These are phyloP conservation scores for Stenotaenia linearis DNA, from an alignment of 2,888 invertebrate species.

Conservation along the genomic window DNA sequence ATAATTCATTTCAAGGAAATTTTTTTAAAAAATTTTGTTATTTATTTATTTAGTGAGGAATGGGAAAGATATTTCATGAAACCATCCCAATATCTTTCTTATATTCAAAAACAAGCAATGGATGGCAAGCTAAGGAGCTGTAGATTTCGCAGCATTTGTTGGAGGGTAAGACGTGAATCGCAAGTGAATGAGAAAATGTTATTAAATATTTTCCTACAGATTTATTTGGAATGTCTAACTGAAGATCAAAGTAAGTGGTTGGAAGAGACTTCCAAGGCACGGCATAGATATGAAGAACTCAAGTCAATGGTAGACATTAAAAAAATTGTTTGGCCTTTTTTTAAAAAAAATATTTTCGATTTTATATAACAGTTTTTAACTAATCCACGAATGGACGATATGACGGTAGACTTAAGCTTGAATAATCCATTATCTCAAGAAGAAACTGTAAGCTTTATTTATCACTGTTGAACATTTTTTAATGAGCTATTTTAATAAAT, in stretches of 20 bases:
- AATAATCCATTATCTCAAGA: slow-evolving; percentile 36
- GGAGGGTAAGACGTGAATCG: slow-evolving; percentile 36
- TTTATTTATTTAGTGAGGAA: slow-evolving; percentile 38
- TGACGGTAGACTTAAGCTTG: slow-evolving; percentile 26
- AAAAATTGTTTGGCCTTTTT: not conserved
- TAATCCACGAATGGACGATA: slow-evolving; percentile 37
- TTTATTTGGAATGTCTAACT: slow-evolving; percentile 37
- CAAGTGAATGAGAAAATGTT: not conserved
- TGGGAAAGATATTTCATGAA: slow-evolving; percentile 37
- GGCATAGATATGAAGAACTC: slow-evolving; percentile 34
- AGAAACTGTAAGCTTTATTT: slow-evolving; percentile 33
- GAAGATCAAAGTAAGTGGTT: slow-evolving; percentile 37
- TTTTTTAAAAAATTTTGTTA: not conserved
- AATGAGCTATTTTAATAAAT: slow-evolving; percentile 36
- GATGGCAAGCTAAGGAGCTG: slow-evolving; percentile 38
- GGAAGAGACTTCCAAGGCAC: slow-evolving; percentile 30
- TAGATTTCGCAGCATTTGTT: slow-evolving; percentile 40
- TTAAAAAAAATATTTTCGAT: not conserved
- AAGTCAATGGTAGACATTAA: slow-evolving; percentile 15
- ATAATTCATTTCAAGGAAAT: not conserved
- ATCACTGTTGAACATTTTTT: not conserved
- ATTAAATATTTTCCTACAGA: slow-evolving; percentile 29
- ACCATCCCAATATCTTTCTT: slow-evolving; percentile 31
- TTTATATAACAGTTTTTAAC: slow-evolving; percentile 34
- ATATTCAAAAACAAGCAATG: slow-evolving; percentile 37